Evolutionary conservation across 2,888 invertebrate species (phyloP), one percentile per base, ranked within the genome.

Genomic region (Chrysina gloriosa): DNA sequence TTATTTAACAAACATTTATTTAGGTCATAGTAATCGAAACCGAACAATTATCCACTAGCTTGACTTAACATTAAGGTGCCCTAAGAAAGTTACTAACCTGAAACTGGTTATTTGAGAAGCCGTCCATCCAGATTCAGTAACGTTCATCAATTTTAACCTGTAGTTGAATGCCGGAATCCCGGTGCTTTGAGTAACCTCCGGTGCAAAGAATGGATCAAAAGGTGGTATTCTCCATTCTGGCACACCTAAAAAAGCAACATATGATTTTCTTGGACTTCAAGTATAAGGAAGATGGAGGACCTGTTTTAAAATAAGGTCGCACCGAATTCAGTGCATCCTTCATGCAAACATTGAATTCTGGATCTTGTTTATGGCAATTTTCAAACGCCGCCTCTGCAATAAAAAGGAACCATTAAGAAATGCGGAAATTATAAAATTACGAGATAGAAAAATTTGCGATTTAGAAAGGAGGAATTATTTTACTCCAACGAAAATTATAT

Each of bases 131-230:
- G 87, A 86, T 79, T 94, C 94, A 56, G 87, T 90, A 4, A 93
- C 90, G 76, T 93, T 89, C 66, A 84, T 88, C n/a, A 94, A 84
- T 1, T 87, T 88, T 50, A 94, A 85, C 29, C 88, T 89, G 79
- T 92, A 92, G 31, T 90, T 90, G 45, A 91, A 84, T 61, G 89
- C 86, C 2, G 86, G 84, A 50, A 89, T 85, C 4, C 89, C 88
- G 0, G 91, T 86, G 34, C 84, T 83, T 72, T 90, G 89, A 34
- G 86, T 86, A 19, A 94, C 86, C 77, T 90, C 89, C 7, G 85
- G 84, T 0, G 91, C 90, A 74, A 86, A 89, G 80, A 94, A 93
- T 0, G 94, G 94, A 82, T 94, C 94, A 77, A 94, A 92, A 0
- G 93, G 88, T 0, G 87, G 86, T 1, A 94, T 86, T 31, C 90